Conservation (phyloP, 2,797 vertebrate species). For the Alectoris magna region DNA sequence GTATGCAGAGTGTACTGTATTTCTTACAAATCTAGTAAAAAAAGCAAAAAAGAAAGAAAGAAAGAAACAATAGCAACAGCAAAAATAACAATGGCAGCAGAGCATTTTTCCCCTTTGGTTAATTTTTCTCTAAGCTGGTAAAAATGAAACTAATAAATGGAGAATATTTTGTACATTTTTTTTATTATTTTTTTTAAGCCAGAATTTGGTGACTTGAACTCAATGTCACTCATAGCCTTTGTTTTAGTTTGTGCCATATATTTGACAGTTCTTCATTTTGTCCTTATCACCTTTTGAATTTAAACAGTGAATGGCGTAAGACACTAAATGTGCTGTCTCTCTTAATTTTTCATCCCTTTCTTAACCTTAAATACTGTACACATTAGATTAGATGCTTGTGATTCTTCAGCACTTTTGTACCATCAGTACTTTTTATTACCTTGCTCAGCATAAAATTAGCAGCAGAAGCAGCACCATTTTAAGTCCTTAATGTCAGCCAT, state of each 20-base stretch:
- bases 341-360: not conserved
- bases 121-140: not conserved
- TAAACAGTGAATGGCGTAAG: not conserved
- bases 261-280: not conserved
- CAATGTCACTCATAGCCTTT: not conserved
- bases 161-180: not conserved
- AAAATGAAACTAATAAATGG: not conserved
- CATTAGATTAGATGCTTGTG: slow-evolving; percentile 27
- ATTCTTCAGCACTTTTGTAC: slow-evolving; percentile 41
- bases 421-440: slow-evolving; percentile 26
- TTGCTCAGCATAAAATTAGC: slow-evolving; percentile 58
- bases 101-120: not conserved
- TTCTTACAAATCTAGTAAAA: not conserved
- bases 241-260: not conserved
- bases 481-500: slow-evolving; percentile 1
- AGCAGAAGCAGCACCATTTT: slow-evolving; percentile 36
- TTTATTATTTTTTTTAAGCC: not conserved
- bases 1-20: not conserved
- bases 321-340: not conserved
- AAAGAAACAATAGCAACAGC: no score
- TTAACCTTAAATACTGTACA: slow-evolving; percentile 41
- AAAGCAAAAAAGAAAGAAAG: not conserved
- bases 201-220: not conserved
- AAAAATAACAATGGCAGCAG: no score
- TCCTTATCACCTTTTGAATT: not conserved